A percentile compares a stretch with the other conserved stretches of the same genome.
These are phyloP conservation scores for Noctua fimbriata DNA, from an alignment of 2,888 invertebrate genomes.

Conservation along the genomic window DNA sequence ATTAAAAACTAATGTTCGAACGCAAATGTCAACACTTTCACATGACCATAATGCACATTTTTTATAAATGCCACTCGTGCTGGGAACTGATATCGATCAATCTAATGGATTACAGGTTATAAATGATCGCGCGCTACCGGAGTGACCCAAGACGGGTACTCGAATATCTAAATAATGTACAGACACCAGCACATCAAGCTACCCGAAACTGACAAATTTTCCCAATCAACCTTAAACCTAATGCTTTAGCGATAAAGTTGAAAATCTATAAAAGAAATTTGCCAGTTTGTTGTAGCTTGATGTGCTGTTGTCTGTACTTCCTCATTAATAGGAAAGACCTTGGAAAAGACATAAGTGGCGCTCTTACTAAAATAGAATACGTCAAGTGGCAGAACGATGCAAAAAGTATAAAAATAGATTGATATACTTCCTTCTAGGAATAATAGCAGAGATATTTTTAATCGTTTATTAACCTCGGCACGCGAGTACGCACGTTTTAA, in stretches of 20 bases:
- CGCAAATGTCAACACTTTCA: conserved; percentile 73
- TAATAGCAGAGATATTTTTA: conserved; percentile 48
- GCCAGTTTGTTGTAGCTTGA: too few relatives aligned
- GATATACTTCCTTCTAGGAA: conserved; percentile 44
- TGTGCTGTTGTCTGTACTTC: too few relatives aligned
- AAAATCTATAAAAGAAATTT: too few relatives aligned
- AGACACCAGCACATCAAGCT: too few relatives aligned
- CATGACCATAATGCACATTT: conserved; percentile 62
- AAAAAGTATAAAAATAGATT: conserved; percentile 52
- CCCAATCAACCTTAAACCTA: too few relatives aligned
- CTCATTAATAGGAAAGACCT: conserved; percentile 37
- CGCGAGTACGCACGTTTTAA: conserved; percentile 58
- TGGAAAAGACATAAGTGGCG: conserved; percentile 22
- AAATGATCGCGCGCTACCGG: conserved; percentile 65
- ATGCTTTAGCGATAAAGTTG: too few relatives aligned
- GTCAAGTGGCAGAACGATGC: conserved; percentile 28
- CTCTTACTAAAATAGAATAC: conserved; percentile 36
- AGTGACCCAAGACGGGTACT: conserved; percentile 42
- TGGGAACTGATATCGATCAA: conserved; percentile 68
- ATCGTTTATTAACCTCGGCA: conserved; percentile 61
- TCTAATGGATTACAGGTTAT: conserved; percentile 69
- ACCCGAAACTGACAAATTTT: too few relatives aligned
- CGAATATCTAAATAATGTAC: conserved; percentile 29
- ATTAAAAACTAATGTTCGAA: conserved; percentile 57
- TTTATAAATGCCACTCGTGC: conserved; percentile 64